Evolutionary conservation across 2,888 invertebrate genomes (phyloP), one percentile per base, ranked within the genome.

Genomic region (Acanthosoma haemorrhoidale): DNA sequence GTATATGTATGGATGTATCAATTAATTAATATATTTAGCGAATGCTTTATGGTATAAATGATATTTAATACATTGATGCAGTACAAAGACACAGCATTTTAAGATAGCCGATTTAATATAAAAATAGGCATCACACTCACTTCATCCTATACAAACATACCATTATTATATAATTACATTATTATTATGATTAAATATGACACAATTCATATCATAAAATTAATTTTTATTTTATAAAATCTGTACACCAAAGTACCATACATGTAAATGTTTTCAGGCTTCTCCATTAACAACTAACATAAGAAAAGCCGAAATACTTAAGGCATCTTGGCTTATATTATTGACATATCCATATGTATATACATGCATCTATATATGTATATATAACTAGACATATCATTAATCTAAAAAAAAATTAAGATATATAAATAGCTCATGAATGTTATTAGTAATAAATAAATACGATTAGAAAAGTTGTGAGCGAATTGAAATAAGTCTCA

Each of bases 101-200:
- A 13, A 18, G 29, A 18, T 38, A 41, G 41, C 61, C 61, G 34
- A 61, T 51, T 51, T 16, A 38, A 36, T 61, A 61, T 21, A 61
- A 61, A 61, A 34, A 61, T 36, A 61, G 61, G 61, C 61, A 13
- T 34, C 16, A 16, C n/a, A n/a, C 32, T 32, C 18, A 60, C 34
- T 60, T 60, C 36, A 32, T 59, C 29, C 29, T 59, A 59, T 60
- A 60, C 25, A 18, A 31, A 60, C 16, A 18, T 29, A 60, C 60
- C 32, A 13, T 60, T 29, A 60, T 60, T 8, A 41, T 41, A 41
- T 58, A 64, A 67, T 67, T 67, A 72, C 60, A 70, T 51, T 66
- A 72, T n/a, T n/a, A n/a, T n/a, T n/a, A n/a, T 36, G 68, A 70
- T 70, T 71, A 70, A 72, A 71, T 71, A 73, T 73, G 73, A 73